Base-by-base conservation (phyloP, 2,113 vertebrate genomes). In the Trichomycterus rosablanca region DNA sequence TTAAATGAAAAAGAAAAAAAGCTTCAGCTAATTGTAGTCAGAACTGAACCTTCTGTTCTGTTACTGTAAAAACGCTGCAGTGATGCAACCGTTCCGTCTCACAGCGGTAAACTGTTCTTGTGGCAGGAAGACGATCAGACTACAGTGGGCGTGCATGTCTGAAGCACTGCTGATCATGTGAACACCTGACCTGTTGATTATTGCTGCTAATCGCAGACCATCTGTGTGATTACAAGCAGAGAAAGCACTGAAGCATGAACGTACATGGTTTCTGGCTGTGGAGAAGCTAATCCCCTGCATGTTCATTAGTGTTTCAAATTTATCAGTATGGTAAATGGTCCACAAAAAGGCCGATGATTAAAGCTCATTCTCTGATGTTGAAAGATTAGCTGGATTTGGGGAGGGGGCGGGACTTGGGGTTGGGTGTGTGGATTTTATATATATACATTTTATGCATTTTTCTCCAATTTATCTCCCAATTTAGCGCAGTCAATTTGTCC, bases 171-270 rank as follows among this genome's bases (percentile, higher is more conserved):
- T 19, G 34, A 62, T 51, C 46, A 62, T 46, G 23, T 40, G 35
- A 50, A 23, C 35, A 42, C 34, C 7, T 48, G 48, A 62, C 46
- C 46, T 62, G 59, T 62, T 51, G 35, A 50, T 19, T 51, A 40
- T 40, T 62, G 46, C 46, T 62, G 59, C 46, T 51, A 62, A 62
- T 62, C 34, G 46, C 46, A 51, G 59, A 62, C 59, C 59, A 62
- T 51, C 59, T 62, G 59, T 61, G 37, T 61, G 46, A 51, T 49
- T 60, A 60, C 58, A 60, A 39, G 45, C 58, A 50, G 58, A 14
- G 15, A 60, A 50, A 35, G 11, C 45, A 60, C 9, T 4, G 22
- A 42, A 60, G 58, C 58, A 50, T 60, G 44, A 60, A 60, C 32
- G 32, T 49, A 49, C 58, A 49, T 16, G 5, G 32, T 50, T 49